phyloP scores from a whole-genome alignment of 2,888 invertebrate genomes.

The Morinoia aosen region DNA sequence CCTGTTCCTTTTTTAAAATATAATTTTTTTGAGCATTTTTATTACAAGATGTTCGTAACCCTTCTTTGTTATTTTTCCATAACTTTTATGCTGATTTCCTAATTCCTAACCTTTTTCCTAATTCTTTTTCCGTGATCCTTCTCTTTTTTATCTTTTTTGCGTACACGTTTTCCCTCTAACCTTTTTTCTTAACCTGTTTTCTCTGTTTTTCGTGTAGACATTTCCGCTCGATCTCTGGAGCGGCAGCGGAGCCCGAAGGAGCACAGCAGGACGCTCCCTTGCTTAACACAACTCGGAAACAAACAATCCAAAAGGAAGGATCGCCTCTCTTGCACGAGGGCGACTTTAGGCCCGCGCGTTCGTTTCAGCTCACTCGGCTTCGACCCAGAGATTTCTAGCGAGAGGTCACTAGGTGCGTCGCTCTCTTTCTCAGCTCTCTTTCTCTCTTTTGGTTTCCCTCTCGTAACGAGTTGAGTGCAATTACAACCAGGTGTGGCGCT shows the following conservation, averaged over 20 bases:
- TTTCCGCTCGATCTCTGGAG: not conserved
- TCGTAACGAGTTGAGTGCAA: not conserved
- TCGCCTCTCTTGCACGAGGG: not conserved
- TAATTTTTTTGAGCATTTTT: no score
- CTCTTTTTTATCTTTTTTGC: no score
- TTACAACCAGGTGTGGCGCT: not conserved
- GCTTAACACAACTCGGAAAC: constrained; percentile 8
- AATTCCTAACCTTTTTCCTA: no score
- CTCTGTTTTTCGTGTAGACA: no score
- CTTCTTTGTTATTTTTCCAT: no score
- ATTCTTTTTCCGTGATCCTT: no score
- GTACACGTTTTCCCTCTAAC: no score
- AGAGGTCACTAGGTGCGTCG: constrained; percentile 31
- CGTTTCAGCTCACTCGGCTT: constrained; percentile 6
- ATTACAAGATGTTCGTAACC: no score
- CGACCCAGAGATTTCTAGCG: not conserved
- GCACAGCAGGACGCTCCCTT: not conserved
- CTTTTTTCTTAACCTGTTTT: no score
- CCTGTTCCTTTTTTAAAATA: no score
- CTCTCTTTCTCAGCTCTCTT: not conserved
- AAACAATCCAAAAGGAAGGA: constrained; percentile 35
- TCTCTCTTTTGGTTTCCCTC: not conserved
- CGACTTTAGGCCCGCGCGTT: constrained; percentile 34
- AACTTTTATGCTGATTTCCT: no score
- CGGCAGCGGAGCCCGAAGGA: not conserved